Conservation (phyloP, 2,888 invertebrate genomes). For the Apotomis betuletana region DNA sequence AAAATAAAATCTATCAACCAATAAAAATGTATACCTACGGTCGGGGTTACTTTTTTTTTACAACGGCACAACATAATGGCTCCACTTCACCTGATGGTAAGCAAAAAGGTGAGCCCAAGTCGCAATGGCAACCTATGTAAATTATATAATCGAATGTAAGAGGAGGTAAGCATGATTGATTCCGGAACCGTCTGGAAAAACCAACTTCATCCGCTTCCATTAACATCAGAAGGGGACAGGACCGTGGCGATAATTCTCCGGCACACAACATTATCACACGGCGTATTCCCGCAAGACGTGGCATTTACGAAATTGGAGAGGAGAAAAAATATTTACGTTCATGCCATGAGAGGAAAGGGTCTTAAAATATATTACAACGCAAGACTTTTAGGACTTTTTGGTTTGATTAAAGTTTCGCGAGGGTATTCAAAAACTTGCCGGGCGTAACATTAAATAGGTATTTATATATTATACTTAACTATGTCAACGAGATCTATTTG, state of each 20-base stretch:
- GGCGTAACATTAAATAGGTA: background rate
- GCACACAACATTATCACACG: constrained; percentile 1
- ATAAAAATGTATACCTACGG: too few relatives aligned
- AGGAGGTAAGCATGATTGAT: background rate
- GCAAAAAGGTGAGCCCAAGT: too few relatives aligned
- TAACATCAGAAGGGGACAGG: background rate
- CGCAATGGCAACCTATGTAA: too few relatives aligned
- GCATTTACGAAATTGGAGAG: background rate
- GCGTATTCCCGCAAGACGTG: background rate
- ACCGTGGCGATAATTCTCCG: background rate
- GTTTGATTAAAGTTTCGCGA: background rate
- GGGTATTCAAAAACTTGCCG: background rate
- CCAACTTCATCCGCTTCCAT: background rate
- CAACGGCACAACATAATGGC: too few relatives aligned
- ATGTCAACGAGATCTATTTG: too few relatives aligned
- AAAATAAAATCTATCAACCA: too few relatives aligned
- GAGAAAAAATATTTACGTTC: background rate
- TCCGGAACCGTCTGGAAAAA: background rate
- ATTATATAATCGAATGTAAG: too few relatives aligned
- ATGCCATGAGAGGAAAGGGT: background rate
- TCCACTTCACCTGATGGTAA: too few relatives aligned
- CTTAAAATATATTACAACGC: background rate
- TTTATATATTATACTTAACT: too few relatives aligned
- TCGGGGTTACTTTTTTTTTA: too few relatives aligned
- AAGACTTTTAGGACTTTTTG: background rate